Percentiles rank a stretch among this genome's conserved stretches.
These are phyloP conservation scores for Palaemon carinicauda DNA, from an alignment of 1,140 invertebrate species.

Conservation along the genomic window DNA sequence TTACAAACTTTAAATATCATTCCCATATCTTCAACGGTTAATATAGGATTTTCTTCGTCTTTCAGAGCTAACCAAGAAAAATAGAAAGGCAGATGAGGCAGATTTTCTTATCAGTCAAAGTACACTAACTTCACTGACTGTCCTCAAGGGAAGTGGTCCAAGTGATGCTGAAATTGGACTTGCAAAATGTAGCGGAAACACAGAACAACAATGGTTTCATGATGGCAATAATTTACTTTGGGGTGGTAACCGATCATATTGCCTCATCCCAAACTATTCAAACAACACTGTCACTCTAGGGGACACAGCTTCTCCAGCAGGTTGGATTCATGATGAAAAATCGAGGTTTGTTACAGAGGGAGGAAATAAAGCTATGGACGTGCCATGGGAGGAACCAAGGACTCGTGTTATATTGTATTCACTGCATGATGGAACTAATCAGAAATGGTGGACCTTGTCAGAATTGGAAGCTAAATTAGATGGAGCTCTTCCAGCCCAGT, in stretches of 20 bases:
- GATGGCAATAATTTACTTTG: not conserved
- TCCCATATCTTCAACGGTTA: no score
- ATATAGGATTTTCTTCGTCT: no score
- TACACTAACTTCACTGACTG: not conserved
- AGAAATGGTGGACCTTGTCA: constrained; percentile 29
- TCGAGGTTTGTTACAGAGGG: not conserved
- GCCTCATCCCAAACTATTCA: not conserved
- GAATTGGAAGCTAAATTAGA: not conserved
- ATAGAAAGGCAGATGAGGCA: not conserved
- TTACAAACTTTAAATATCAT: no score
- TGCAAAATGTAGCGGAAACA: not conserved
- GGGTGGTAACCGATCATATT: not conserved
- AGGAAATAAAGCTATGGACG: not conserved
- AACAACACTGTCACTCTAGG: not conserved
- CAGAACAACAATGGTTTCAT: not conserved
- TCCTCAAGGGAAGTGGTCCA: not conserved
- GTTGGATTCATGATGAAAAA: not conserved
- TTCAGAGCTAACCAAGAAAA: no score
- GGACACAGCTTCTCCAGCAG: not conserved
- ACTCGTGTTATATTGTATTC: not conserved
- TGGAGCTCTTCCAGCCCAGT: not conserved
- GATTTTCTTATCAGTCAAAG: not conserved
- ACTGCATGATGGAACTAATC: constrained; percentile 2
- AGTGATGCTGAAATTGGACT: not conserved
- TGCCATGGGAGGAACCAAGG: constrained; percentile 3